Base-by-base conservation (phyloP, 2,888 invertebrate species). In the Ceraclea dissimilis region DNA sequence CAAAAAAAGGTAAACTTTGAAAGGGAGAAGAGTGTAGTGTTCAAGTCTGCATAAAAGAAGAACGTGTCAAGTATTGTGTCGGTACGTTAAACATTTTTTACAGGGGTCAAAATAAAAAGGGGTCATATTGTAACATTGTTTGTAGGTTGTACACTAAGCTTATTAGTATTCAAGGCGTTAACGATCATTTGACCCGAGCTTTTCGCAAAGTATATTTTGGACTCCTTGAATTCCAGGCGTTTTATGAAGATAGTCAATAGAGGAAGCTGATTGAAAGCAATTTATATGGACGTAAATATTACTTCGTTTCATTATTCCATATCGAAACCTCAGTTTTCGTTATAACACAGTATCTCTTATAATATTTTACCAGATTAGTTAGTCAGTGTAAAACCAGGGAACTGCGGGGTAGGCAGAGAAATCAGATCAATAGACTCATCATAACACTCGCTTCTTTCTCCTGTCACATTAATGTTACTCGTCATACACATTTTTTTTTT, bases 211-310 rank as follows among this genome's bases (percentile, higher is more conserved):
- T 16, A 17, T 26, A 16, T 31, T 33, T 51, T 20, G 34, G 51
- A 34, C 17, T 6, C 6, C 17, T 11, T n/a, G 49, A 8, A 5
- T 49, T 20, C 22, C 8, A 34, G 39, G n/a, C 39, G 16, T 49
- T 49, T 49, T 49, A 49, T 49, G 49, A 31, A 49, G 49, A 49
- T 49, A 16, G 19, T 49, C 33, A 31, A 31, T 26, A 20, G n/a
- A 26, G 17, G 49, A 22, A 31, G 49, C 49, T 49, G 49, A 49
- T 26, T 49, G 49, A 49, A 49, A 49, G 49, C 33, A 49, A 49
- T 49, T 31, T 49, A 49, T 49, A 26, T 49, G 26, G 18, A 49
- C 49, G 26, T 49, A 22, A 49, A 49, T 49, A 49, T 26, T 31
- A 21, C 20, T 10, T 6, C 26, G 26, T 6, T 26, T 4, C 26